Base-by-base conservation (phyloP, 1,140 invertebrate species). In the Pogonomyrmex barbatus region DNA sequence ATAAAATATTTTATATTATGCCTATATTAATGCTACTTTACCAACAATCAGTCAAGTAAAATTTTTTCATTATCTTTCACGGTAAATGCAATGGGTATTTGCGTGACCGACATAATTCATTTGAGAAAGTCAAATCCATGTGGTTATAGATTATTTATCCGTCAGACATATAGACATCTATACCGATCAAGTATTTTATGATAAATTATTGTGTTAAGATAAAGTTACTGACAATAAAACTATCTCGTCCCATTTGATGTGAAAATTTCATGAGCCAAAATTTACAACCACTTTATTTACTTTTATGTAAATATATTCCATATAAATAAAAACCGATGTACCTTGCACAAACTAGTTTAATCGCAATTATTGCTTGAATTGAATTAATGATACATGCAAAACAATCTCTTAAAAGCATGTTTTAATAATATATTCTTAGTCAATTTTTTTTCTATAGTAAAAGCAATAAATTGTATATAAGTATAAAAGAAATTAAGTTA, bases 401-500 rank as follows among this genome's bases (percentile, higher is more conserved):
- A 24, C 56, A 60, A 30, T 10, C 10, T 60, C 42, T 8, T 45
- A 45, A 8, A 45, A 8, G 0, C 42, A 45, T 45, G 4, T 45
- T 45, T 45, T 45, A 45, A 45, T 45, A 8, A 6, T 8, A 45
- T 4, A 45, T 45, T 45, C 42, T 45, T 45, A 6, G 42, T 45
- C 8, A 45, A 45, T 8, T 45, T 45, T 45, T 45, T 45, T 45
- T 45, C 4, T 6, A 45, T 6, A 45, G 8, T 4, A 45, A 17
- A 65, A 65, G 42, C 8, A n/a, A 60, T 60, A 33, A 67, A 67
- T 63, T 63, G 9, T 24, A n/a, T n/a, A n/a, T n/a, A n/a, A 45
- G 0, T 67, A 42, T 2, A 24, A 67, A 0, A 45, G 4, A n/a
- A 67, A 2, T 42, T 0, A 10, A n/a, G 42, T 65, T 42, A 45